A percentile compares a stretch with the other conserved stretches of the same genome.
These are phyloP conservation scores for Spialia ferax DNA, from an alignment of 2,888 invertebrate genomes.

Conservation along the genomic window DNA sequence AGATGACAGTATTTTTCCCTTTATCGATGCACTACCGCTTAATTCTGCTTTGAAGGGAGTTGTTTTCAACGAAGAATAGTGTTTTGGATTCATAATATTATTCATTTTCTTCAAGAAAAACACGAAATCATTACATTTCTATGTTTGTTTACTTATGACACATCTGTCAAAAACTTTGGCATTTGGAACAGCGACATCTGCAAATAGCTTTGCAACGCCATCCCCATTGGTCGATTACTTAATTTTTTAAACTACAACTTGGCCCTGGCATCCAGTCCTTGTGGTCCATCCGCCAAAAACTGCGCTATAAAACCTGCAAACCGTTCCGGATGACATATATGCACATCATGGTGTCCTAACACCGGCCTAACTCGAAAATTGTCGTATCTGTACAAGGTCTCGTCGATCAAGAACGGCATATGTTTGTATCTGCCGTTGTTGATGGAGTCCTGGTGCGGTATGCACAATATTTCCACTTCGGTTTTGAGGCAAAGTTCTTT, in stretches of 20 bases:
- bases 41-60: too few species aligned
- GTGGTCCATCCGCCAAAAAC: slow-evolving; percentile 67
- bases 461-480: slow-evolving; percentile 58
- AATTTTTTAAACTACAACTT: slow-evolving; percentile 62
- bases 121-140: too few species aligned
- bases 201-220: too few species aligned
- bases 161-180: too few species aligned
- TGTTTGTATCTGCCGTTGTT: slow-evolving; percentile 52
- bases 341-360: slow-evolving; percentile 87
- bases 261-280: slow-evolving; percentile 60
- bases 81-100: too few species aligned
- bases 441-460: slow-evolving; percentile 58
- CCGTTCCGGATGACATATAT: slow-evolving; percentile 83
- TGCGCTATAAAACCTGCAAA: slow-evolving; percentile 70
- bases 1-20: too few species aligned
- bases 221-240: too few species aligned
- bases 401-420: slow-evolving; percentile 62
- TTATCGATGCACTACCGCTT: too few species aligned
- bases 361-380: slow-evolving; percentile 63
- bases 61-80: too few species aligned
- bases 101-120: too few species aligned
- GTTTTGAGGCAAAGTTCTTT: slow-evolving; percentile 60
- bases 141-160: too few species aligned
- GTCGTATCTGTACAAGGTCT: slow-evolving; percentile 55
- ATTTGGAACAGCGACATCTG: too few species aligned